Evolutionary conservation across 2,888 invertebrate genomes (phyloP), one percentile per base, ranked within the genome.

Genomic region (Sphaerophoria taeniata): DNA sequence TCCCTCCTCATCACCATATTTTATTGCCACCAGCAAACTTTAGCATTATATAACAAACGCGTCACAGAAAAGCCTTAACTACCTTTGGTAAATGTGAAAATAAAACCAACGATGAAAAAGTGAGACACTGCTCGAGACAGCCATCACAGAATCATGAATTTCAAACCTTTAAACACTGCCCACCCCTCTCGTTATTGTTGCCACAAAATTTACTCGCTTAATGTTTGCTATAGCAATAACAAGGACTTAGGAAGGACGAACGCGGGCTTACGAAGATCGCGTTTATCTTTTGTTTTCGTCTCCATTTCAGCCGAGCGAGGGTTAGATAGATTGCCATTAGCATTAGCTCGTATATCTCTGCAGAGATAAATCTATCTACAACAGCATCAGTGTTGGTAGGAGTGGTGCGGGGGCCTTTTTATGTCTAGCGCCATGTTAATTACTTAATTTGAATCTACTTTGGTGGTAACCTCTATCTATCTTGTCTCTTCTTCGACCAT

Each of bases 371-470:
- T 55, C 60, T 85, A 85, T 85, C 85, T 80, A 47, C 55, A 55
- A 81, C 85, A 81, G 85, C 85, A 85, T 85, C 85, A 77, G 81
- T 51, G 81, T 80, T 73, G 12, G 11, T 7, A 43, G 39, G 7
- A 2, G 39, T 16, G 16, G 6, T 7, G 33, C 56, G n/a, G 43
- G 67, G 72, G 77, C 61, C 84, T 45, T 80, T 85, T 72, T 60
- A 60, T 85, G 84, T 85, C 75, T 85, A 85, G 67, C 80, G 76
- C 73, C 81, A 85, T 87, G 87, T 88, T 90, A 91, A 90, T 90
- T 91, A 90, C 90, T 90, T 90, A 90, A 90, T 90, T 90, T 90
- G 89, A 89, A 90, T 90, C 89, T 77, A 77, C 79, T 71, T 55
- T 75, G 55, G 63, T 84, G 78, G 73, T 86, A 78, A 76, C 83